Evolutionary conservation across 2,113 vertebrate species (phyloP).

Genomic region (Spea multiplicata): DNA sequence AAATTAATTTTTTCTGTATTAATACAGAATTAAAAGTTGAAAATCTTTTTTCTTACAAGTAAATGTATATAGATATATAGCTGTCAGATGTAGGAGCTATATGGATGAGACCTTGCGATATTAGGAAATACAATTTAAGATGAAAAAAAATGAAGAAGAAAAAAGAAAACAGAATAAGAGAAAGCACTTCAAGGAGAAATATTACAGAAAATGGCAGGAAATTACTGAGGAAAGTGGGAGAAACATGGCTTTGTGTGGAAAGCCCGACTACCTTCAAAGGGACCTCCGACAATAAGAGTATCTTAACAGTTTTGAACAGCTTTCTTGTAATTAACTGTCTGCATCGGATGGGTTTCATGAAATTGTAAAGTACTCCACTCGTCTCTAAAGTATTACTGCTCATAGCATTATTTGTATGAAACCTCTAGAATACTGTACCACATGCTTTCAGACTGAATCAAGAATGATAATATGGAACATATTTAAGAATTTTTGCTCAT

Average conservation of each 20-base stretch:
- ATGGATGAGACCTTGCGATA: slow-evolving; percentile 16
- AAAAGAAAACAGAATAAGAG: slow-evolving; percentile 8
- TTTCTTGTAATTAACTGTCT: too few species aligned
- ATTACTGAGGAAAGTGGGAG: slow-evolving; percentile 8
- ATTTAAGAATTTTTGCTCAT: too few species aligned
- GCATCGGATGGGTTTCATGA: too few species aligned
- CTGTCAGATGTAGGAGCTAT: slow-evolving; percentile 27
- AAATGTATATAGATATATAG: neutral
- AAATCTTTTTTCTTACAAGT: slow-evolving; percentile 31
- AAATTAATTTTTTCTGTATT: too few species aligned
- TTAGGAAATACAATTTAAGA: slow-evolving; percentile 32
- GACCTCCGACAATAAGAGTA: neutral
- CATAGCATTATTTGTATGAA: too few species aligned
- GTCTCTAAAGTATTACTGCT: too few species aligned
- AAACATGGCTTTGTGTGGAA: slow-evolving; percentile 19
- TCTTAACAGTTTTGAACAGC: too few species aligned
- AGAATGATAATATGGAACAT: too few species aligned
- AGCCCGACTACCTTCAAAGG: slow-evolving; percentile 30
- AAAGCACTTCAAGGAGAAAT: slow-evolving; percentile 29
- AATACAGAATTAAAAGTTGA: too few species aligned
- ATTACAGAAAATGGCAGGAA: slow-evolving; percentile 36
- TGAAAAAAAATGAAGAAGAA: slow-evolving; percentile 23
- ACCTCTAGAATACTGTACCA: too few species aligned
- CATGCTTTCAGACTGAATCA: too few species aligned
- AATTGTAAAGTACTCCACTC: too few species aligned